Evolutionary conservation across 2,113 vertebrate genomes (phyloP).

Genomic region (Phaethon lepturus): DNA sequence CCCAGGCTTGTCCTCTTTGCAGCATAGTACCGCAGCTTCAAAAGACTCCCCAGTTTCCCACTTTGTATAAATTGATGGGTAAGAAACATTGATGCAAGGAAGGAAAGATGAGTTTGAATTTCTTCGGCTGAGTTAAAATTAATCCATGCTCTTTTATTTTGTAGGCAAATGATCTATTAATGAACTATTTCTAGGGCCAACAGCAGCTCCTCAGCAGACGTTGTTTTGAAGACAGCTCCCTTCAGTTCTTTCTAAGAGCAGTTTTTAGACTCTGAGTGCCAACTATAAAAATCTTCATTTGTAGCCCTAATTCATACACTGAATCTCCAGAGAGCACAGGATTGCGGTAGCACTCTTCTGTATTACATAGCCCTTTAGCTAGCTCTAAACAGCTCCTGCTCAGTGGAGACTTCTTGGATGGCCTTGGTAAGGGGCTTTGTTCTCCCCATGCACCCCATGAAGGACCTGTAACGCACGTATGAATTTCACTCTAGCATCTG

Average conservation of each 20-base stretch:
- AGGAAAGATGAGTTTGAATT: background rate
- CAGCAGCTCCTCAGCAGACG: background rate
- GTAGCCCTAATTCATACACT: background rate
- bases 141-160: background rate
- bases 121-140: background rate
- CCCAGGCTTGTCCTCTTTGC: background rate
- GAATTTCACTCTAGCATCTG: background rate
- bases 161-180: background rate
- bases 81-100: background rate
- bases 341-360: background rate
- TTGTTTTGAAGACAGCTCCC: background rate
- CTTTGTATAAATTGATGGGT: background rate
- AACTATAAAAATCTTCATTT: background rate
- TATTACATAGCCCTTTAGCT: background rate
- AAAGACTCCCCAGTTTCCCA: background rate
- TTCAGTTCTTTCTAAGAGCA: background rate
- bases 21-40: background rate
- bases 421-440: background rate
- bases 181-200: background rate
- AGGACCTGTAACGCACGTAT: background rate
- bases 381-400: background rate
- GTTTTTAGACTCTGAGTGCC: background rate
- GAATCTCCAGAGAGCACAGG: background rate
- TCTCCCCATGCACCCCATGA: background rate
- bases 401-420: background rate